Evolutionary conservation across 2,888 invertebrate genomes (phyloP), one percentile per base, ranked within the genome.

Genomic region (Aphidoletes aphidimyza): DNA sequence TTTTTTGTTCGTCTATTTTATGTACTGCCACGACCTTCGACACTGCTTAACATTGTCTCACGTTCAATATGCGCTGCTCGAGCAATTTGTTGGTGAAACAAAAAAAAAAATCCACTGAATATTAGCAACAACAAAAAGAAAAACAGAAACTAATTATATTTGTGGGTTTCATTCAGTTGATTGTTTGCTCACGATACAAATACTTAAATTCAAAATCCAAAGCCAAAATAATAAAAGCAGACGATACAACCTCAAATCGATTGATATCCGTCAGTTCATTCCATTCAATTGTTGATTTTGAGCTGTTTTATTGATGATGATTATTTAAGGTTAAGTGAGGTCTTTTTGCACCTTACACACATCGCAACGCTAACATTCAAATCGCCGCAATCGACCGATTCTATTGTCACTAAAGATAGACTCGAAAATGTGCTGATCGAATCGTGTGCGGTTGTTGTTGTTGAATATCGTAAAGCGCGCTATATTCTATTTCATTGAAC

Each of bases 21-120:
- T 17, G 19, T 17, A 47, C 11, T 11, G 47, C 19, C 30, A 26
- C n/a, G 69, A 69, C 69, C 69, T 69, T 69, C 69, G 30, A 69
- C 69, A 69, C 69, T 69, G 69, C 69, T 69, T 30, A 69, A 69
- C 69, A 11, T 54, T 54, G 54, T 26, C 54, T 54, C 26, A 26
- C 22, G 26, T 22, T 54, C 3, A 2, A 22, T 5, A 54, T 11
- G 47, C 2, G n/a, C 22, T n/a, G n/a, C 9, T 22, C 54, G 54
- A n/a, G 22, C 54, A 47, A 11, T 47, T 47, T 47, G 47, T 47
- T n/a, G n/a, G n/a, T n/a, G n/a, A n/a, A n/a, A n/a, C n/a, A n/a
- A n/a, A n/a, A n/a, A 17, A 11, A 47, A 54, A 30, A 69, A 69
- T 30, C 30, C 69, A 30, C 14, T 54, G 22, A 26, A 54, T 54